These are phyloP conservation scores for Opisthocomus hoazin DNA, from an alignment of 2,113 vertebrate genomes.

Conservation along the genomic window DNA sequence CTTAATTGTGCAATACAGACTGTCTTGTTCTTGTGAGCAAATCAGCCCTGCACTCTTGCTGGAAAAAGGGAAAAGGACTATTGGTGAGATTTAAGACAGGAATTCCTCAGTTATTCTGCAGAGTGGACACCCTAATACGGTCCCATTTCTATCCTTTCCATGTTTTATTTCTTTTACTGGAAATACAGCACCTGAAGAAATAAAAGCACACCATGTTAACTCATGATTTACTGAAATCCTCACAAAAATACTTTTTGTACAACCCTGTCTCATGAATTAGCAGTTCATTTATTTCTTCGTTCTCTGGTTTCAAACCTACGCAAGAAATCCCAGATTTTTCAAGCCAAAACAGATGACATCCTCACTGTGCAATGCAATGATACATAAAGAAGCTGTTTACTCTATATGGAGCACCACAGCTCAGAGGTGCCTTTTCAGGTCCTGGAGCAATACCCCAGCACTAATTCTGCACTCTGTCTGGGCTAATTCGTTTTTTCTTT, in stretches of 20 bases:
- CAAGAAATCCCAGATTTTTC: not conserved
- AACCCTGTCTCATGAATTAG: not conserved
- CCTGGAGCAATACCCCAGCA: not conserved
- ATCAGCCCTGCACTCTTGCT: not conserved
- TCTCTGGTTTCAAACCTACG: not conserved
- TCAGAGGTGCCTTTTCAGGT: not conserved
- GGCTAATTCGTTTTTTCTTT: not conserved
- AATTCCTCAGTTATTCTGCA: not conserved
- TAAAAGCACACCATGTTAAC: not conserved
- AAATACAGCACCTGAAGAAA: not conserved
- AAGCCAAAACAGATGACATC: not conserved
- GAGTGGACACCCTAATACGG: not conserved
- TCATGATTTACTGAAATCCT: not conserved
- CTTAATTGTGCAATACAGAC: not conserved
- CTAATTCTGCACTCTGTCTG: not conserved
- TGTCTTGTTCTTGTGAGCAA: not conserved
- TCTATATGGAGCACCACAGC: not conserved
- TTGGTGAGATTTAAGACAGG: not conserved
- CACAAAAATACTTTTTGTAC: not conserved
- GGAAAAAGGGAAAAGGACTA: not conserved
- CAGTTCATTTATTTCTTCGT: not conserved
- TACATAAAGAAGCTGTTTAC: not conserved
- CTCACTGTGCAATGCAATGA: not conserved
- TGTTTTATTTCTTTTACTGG: not conserved
- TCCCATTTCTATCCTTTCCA: not conserved